phyloP scores from a whole-genome alignment of 2,797 vertebrate species.

The Gobionotothen gibberifrons region DNA sequence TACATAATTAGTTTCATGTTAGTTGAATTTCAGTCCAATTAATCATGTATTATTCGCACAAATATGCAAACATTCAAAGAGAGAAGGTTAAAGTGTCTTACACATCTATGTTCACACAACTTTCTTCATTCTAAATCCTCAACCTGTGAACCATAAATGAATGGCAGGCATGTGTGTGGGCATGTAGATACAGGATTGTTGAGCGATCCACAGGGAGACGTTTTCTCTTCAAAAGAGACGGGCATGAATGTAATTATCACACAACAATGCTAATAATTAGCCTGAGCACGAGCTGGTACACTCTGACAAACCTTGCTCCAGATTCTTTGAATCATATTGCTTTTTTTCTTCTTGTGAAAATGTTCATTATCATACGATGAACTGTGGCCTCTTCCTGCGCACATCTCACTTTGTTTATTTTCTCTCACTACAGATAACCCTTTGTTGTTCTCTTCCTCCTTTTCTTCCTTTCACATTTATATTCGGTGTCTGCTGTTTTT shows the following conservation, averaged over 20 bases:
- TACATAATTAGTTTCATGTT: neutral
- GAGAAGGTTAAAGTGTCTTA: conserved; percentile 5
- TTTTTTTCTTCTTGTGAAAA: conserved; percentile 37
- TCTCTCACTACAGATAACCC: conserved; percentile 6
- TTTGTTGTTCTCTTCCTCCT: conserved; percentile 3
- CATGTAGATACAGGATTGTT: conserved; percentile 28
- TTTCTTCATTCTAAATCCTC: conserved; percentile 11
- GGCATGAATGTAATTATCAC: conserved; percentile 63
- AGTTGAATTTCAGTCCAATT: neutral
- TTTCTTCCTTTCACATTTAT: conserved; percentile 25
- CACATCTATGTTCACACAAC: conserved; percentile 11
- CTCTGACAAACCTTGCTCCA: conserved; percentile 50
- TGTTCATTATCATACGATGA: conserved; percentile 50
- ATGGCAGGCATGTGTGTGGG: conserved; percentile 41
- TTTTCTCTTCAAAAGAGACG: conserved; percentile 58
- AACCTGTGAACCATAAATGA: conserved; percentile 17
- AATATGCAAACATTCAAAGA: conserved; percentile 11
- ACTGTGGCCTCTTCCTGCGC: conserved; percentile 38
- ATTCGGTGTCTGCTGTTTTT: conserved; percentile 19
- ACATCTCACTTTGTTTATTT: conserved; percentile 22
- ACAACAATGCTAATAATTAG: conserved; percentile 68
- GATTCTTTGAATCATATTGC: conserved; percentile 49
- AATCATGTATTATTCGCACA: neutral
- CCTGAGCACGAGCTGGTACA: conserved; percentile 39
- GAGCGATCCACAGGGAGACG: conserved; percentile 53